Base-by-base conservation (phyloP, 1,140 invertebrate genomes). In the Piezodorus guildinii region DNA sequence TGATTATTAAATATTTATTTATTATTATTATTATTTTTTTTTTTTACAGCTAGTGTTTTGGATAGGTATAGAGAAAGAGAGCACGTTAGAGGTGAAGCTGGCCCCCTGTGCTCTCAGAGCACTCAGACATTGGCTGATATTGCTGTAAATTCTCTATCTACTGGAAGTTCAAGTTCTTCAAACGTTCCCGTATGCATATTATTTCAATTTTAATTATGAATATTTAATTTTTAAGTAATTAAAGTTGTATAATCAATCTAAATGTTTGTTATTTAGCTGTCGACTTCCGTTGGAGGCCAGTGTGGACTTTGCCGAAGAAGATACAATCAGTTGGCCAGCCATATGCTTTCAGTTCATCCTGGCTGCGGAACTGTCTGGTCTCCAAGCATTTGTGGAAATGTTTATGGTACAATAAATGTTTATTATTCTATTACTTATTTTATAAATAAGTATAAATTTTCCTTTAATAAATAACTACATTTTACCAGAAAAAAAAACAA, bases 321-420 rank as follows among this genome's bases (percentile, higher is more conserved):
- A 12, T 72, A 71, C n/a, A 64, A 70, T 14, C 70, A 73, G 65
- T 63, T 77, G 34, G 66, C 69, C 23, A 69, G 68, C 21, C 76
- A 76, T 65, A 70, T 75, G 70, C 46, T 72, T 14, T 67, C 71
- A 8, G 69, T 74, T 15, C 79, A 81, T 72, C 74, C 75, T 19
- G 79, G 78, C 12, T 81, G 79, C 71, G 74, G 74, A 6, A 65
- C 72, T 1, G 67, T 72, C 12, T 77, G 72, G 69, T 71, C 72
- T 23, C 70, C 72, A 52, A 74, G 72, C 6, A 71, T 70, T 62
- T 80, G 78, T 69, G 79, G 79, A 23, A 73, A 75, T 62, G 68
- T 77, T 15, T 70, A 72, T 52, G 76, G 77, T 75, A 65, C 68
- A 16, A 49, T 49, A 49, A 9, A 49, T 49, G 4, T 49, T 49